phyloP scores from a whole-genome alignment of 2,797 vertebrate genomes.

The Hybognathus amarus region DNA sequence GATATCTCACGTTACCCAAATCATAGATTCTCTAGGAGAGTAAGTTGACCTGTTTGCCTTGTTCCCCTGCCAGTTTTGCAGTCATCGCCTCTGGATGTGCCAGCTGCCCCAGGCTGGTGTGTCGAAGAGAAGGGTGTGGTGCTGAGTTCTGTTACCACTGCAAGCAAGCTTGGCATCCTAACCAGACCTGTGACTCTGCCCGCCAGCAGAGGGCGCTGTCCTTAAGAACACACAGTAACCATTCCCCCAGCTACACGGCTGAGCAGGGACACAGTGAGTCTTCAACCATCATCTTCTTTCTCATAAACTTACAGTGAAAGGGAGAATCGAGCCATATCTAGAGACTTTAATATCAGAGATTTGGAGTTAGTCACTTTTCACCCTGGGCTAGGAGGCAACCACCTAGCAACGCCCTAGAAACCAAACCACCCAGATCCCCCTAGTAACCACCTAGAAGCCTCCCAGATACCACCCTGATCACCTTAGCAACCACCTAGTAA shows the following conservation, averaged over 20 bases:
- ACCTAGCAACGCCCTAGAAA: not conserved
- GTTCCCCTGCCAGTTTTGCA: constrained; percentile 82
- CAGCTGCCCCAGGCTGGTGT: constrained; percentile 96
- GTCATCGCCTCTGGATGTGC: constrained; percentile 98
- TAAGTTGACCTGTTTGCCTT: constrained; percentile 15
- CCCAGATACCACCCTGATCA: not conserved
- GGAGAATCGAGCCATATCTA: not conserved
- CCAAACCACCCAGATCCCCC: not conserved
- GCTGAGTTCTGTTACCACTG: constrained; percentile 99
- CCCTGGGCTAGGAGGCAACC: not conserved
- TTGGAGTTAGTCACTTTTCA: not conserved
- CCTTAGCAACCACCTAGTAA: not conserved
- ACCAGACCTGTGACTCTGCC: constrained; percentile 97
- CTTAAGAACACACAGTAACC: constrained; percentile 91
- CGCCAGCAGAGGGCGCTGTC: constrained; percentile 92
- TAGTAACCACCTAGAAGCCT: not conserved
- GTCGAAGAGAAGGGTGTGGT: constrained; percentile 93
- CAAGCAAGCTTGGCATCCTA: constrained; percentile 99
- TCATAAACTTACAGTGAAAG: not conserved
- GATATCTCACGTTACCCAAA: constrained; percentile 11
- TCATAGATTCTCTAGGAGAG: constrained; percentile 5
- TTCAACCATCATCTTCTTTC: not conserved
- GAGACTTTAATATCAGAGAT: not conserved
- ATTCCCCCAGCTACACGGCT: constrained; percentile 94
- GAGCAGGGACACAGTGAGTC: constrained; percentile 90